Evolutionary conservation across 2,797 vertebrate genomes (phyloP), one percentile per base, ranked within the genome.

Genomic region (Phylloscopus collybita): DNA sequence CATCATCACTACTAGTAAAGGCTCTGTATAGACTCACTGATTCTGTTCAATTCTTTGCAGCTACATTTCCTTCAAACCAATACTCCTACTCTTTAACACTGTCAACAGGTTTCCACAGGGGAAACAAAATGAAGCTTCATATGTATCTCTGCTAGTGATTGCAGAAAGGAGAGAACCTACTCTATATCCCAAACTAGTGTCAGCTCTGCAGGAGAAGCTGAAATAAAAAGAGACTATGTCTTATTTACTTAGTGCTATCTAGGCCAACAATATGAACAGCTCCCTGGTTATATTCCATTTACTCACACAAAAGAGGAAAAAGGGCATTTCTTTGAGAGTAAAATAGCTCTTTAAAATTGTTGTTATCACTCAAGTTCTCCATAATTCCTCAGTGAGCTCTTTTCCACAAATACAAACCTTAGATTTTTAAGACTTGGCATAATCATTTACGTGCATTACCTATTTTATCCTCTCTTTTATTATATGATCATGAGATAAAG

Each of bases 181-280:
- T 75, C 30, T 36, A 22, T 40, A 54, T 61, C 59, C 59, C 38
- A 59, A 53, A 69, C 50, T 15, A 67, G 40, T 38, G 8, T 22
- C 66, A 88, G 73, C 36, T 80, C 47, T 65, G 44, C 29, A 29
- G 51, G 25, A 92, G 40, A 51, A 65, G 40, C 45, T 66, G 86
- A 80, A 92, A 90, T 64, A 86, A 86, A 90, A 80, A 74, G 40
- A 54, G 72, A n/a, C 26, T 34, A 32, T 76, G 89, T 93, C 38
- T 56, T 81, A 45, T 60, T 86, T 88, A 76, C 14, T 67, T 70
- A 61, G n/a, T 66, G 32, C 29, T 80, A 13, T 74, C 65, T 71
- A 64, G 57, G 66, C 54, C 69, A 71, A 45, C 32, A 71, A 9
- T 64, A 83, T 38, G 25, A 93, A 51, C 42, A 83, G 26, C 61